A percentile compares a stretch with the other conserved stretches of the same genome.
Evolutionary conservation across 2,888 invertebrate species (phyloP).

Genomic region (Apotomis betuletana): DNA sequence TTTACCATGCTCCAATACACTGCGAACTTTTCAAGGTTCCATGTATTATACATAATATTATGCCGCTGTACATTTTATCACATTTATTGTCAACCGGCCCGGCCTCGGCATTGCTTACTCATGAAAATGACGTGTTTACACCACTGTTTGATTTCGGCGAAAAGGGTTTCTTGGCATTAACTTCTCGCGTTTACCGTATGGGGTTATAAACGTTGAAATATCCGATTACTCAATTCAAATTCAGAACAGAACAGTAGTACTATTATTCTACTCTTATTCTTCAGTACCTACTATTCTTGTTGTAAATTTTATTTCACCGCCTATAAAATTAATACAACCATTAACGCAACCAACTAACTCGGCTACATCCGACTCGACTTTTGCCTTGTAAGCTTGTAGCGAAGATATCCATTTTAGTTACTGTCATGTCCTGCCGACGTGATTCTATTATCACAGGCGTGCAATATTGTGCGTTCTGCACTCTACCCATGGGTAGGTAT

Average conservation of each 20-base stretch:
- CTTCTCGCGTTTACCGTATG: slow-evolving; percentile 6
- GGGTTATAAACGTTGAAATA: background rate
- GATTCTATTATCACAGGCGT: slow-evolving; percentile 19
- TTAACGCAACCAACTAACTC: background rate
- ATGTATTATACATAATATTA: background rate
- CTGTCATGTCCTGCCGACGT: slow-evolving; percentile 14
- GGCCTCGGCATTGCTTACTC: slow-evolving; percentile 12
- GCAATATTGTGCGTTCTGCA: slow-evolving; percentile 17
- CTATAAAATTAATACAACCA: background rate
- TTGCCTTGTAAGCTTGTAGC: background rate
- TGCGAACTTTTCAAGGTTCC: slow-evolving; percentile 11
- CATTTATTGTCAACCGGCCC: slow-evolving; percentile 14
- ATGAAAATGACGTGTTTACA: slow-evolving; percentile 12
- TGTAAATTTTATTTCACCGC: background rate
- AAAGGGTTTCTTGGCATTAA: background rate
- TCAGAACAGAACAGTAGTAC: no score
- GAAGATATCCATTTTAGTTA: background rate
- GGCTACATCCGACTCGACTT: background rate
- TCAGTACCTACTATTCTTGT: background rate
- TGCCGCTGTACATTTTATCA: slow-evolving; percentile 16
- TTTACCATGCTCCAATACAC: slow-evolving; percentile 1
- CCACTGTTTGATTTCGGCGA: background rate
- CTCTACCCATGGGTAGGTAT: slow-evolving; percentile 20
- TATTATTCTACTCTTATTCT: no score
- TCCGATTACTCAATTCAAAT: background rate